phyloP scores from a whole-genome alignment of 2,888 invertebrate genomes.

The Yponomeuta sedellus region DNA sequence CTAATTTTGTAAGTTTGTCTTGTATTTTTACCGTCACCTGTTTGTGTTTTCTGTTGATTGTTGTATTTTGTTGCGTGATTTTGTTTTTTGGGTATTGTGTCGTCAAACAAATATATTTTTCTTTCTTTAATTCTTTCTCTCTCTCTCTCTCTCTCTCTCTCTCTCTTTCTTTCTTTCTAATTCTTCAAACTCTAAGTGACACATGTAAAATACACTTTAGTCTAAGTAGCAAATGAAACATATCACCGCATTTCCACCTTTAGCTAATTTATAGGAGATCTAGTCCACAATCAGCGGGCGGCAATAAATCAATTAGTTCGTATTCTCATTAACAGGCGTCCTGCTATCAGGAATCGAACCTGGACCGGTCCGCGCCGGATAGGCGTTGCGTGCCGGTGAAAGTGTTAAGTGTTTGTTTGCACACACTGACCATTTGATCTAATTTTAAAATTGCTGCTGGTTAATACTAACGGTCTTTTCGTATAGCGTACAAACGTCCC shows the following conservation, averaged over 20 bases:
- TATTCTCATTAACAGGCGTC: conserved; percentile 19
- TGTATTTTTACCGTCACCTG: too few relatives aligned
- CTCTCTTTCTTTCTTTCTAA: too few relatives aligned
- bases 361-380: conserved; percentile 4
- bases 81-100: too few relatives aligned
- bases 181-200: background rate
- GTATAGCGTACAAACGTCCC: too few relatives aligned
- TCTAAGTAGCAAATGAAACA: background rate
- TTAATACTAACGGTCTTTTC: too few relatives aligned
- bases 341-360: conserved; percentile 17
- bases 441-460: background rate
- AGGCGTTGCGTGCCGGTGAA: conserved; percentile 13
- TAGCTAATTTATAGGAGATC: conserved; percentile 12
- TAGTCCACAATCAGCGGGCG: conserved; percentile 14
- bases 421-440: background rate
- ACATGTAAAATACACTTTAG: background rate
- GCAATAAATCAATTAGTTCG: conserved; percentile 20
- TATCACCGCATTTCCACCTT: conserved; percentile 2
- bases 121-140: too few relatives aligned
- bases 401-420: conserved; percentile 11
- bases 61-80: too few relatives aligned
- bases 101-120: too few relatives aligned
- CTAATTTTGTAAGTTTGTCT: too few relatives aligned
- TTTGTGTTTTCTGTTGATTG: too few relatives aligned
- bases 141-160: too few relatives aligned